These are phyloP conservation scores for Sympetrum striolatum DNA, from an alignment of 2,888 invertebrate species.

Conservation along the genomic window DNA sequence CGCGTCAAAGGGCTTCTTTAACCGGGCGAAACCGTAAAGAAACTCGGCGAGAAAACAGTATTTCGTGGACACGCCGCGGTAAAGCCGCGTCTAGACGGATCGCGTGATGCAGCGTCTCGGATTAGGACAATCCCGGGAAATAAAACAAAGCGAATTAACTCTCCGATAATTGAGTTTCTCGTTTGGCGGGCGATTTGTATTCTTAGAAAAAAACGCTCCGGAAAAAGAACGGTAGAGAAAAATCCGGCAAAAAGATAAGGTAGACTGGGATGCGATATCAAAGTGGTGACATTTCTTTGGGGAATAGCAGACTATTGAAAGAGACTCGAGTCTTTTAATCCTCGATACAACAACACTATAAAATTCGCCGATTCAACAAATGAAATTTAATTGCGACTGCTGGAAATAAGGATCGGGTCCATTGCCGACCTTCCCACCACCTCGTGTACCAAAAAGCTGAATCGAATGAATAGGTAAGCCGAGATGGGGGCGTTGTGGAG, in stretches of 20 bases:
- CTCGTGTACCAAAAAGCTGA: neutral
- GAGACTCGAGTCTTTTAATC: too few relatives aligned
- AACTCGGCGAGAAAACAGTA: neutral
- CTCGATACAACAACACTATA: neutral
- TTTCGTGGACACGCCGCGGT: too few relatives aligned
- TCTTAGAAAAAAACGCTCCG: too few relatives aligned
- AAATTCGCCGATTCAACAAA: neutral
- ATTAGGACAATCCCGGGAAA: neutral
- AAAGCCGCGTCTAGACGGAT: neutral
- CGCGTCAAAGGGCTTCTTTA: neutral
- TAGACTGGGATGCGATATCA: too few relatives aligned
- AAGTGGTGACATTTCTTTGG: too few relatives aligned
- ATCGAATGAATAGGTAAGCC: neutral
- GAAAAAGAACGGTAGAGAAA: too few relatives aligned
- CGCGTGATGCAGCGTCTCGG: neutral
- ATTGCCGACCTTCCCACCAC: neutral
- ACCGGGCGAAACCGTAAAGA: neutral
- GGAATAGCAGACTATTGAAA: too few relatives aligned
- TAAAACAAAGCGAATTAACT: neutral
- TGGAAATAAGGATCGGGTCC: neutral
- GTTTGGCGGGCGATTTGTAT: neutral
- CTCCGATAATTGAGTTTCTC: neutral
- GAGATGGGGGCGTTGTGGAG: neutral
- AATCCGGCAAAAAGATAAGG: too few relatives aligned
- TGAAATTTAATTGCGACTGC: neutral